A percentile compares a stretch with the other conserved stretches of the same genome.
These are phyloP conservation scores for Hylyphantes graminicola DNA, from an alignment of 1,140 invertebrate species.

Conservation along the genomic window DNA sequence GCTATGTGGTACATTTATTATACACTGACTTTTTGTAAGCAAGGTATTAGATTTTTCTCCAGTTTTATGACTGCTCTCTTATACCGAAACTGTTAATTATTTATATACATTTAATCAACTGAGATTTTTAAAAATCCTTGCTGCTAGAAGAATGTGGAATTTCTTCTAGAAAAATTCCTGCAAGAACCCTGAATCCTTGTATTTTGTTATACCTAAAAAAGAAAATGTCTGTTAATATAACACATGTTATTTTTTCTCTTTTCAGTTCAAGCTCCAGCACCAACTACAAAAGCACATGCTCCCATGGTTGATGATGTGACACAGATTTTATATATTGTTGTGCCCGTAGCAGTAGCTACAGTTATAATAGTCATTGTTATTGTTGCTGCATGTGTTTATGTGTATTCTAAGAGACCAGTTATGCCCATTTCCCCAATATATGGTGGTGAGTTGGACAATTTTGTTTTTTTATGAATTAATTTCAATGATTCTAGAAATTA, in stretches of 20 bases:
- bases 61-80: too few relatives aligned
- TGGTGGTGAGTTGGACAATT: slow-evolving; percentile 29
- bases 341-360: slow-evolving; percentile 48
- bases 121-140: too few relatives aligned
- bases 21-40: too few relatives aligned
- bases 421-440: slow-evolving; percentile 14
- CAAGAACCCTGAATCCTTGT: too few relatives aligned
- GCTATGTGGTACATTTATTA: too few relatives aligned
- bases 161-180: too few relatives aligned
- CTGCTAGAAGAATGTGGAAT: too few relatives aligned
- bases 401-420: slow-evolving; percentile 52
- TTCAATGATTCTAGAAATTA: not conserved
- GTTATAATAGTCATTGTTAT: slow-evolving; percentile 58
- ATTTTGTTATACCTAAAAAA: too few relatives aligned
- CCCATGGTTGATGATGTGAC: slow-evolving; percentile 47
- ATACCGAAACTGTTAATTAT: too few relatives aligned
- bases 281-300: not conserved
- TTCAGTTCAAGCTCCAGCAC: slow-evolving; percentile 29
- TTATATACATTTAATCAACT: too few relatives aligned
- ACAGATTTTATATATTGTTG: slow-evolving; percentile 53
- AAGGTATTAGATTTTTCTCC: too few relatives aligned
- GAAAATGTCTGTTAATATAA: too few relatives aligned
- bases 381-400: slow-evolving; percentile 54
- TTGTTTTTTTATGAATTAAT: not conserved
- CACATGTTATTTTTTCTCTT: not conserved